Evolutionary conservation across 2,888 invertebrate genomes (phyloP).

Genomic region (Marasmarcha lunaedactyla): DNA sequence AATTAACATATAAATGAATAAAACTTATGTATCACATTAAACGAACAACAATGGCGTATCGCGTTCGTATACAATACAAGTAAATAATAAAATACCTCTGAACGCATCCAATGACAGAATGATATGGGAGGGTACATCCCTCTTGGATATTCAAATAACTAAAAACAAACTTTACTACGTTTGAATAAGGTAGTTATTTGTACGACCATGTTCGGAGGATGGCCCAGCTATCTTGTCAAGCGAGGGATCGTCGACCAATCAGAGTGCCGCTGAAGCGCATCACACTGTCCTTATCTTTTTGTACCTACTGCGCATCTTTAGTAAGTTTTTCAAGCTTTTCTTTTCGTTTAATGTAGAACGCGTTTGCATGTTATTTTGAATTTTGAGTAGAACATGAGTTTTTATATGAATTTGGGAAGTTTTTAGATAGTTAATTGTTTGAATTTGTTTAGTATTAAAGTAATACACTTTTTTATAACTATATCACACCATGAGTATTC

Average conservation of each 20-base stretch:
- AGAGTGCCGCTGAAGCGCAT: conserved; percentile 44
- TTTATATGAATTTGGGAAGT: too few species aligned
- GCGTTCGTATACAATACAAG: conserved; percentile 4
- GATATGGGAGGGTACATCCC: conserved; percentile 63
- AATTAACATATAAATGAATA: background rate
- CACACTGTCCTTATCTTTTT: conserved; percentile 49
- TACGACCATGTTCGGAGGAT: conserved; percentile 41
- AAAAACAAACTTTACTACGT: conserved; percentile 25
- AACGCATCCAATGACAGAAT: conserved; percentile 64
- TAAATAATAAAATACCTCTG: conserved; percentile 22
- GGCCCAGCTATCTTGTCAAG: conserved; percentile 65
- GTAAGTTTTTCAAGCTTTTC: conserved; percentile 9
- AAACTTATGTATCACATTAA: background rate
- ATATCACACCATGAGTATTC: too few species aligned
- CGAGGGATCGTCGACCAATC: conserved; percentile 63
- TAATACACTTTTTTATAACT: too few species aligned
- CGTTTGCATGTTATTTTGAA: conserved; percentile 5
- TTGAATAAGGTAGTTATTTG: conserved; percentile 21
- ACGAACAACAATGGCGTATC: background rate
- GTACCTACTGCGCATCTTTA: conserved; percentile 49
- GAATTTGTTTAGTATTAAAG: too few species aligned
- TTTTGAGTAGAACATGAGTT: too few species aligned
- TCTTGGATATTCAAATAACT: conserved; percentile 23
- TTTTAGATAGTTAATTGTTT: too few species aligned
- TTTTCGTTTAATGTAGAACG: conserved; percentile 6